Conservation (phyloP, 2,113 vertebrate genomes). For the Myotis brandtii region DNA sequence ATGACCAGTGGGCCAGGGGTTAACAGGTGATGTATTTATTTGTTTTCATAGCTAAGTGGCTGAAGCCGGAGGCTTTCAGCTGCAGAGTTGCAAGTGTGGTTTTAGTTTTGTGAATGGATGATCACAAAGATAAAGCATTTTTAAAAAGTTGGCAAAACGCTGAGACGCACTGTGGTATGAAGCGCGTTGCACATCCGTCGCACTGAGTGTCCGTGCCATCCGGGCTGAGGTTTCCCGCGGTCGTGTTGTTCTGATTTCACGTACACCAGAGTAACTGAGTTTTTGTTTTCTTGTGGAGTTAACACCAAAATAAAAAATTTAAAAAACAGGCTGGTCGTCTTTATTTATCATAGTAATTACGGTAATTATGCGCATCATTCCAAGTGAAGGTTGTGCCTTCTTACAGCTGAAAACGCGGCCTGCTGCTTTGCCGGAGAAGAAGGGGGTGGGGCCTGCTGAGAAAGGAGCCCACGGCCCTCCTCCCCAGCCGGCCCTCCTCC, state of each 20-base stretch:
- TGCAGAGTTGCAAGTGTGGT: slow-evolving; percentile 87
- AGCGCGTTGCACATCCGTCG: slow-evolving; percentile 88
- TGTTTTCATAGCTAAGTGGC: slow-evolving; percentile 84
- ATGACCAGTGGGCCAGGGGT: slow-evolving; percentile 70
- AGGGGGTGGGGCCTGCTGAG: neutral
- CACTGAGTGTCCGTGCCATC: slow-evolving; percentile 89
- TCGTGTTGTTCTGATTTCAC: slow-evolving; percentile 97
- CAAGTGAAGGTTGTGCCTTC: neutral
- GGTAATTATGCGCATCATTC: neutral
- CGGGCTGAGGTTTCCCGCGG: slow-evolving; percentile 89
- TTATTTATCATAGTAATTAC: neutral
- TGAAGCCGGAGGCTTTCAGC: slow-evolving; percentile 86
- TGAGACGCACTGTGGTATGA: slow-evolving; percentile 90
- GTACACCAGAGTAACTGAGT: slow-evolving; percentile 96
- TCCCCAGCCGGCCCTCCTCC: accelerated
- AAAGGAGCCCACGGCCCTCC: accelerated
- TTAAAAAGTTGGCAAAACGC: slow-evolving; percentile 86
- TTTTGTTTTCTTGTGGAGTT: slow-evolving; percentile 99
- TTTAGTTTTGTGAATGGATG: slow-evolving; percentile 88
- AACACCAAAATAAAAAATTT: slow-evolving; percentile 98
- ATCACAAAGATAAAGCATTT: slow-evolving; percentile 85
- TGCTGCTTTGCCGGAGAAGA: neutral
- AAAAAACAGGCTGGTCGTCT: slow-evolving; percentile 76
- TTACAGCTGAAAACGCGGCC: too few relatives aligned
- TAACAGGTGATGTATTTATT: slow-evolving; percentile 84